Conservation (phyloP, 92 coral and sea anemone genomes). For the Porites rus region DNA sequence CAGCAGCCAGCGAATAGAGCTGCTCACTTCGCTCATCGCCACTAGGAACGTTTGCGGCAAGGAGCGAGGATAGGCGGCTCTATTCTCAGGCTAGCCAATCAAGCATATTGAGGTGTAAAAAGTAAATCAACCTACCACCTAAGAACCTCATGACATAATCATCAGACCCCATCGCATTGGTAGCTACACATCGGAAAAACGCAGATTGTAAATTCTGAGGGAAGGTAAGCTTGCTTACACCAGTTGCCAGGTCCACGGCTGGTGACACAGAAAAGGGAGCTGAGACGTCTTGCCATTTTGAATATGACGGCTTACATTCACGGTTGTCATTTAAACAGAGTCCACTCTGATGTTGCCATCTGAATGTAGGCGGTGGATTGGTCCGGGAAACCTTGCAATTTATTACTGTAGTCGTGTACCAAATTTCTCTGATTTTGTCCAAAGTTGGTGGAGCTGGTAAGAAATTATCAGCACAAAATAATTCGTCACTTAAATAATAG, state of each 20-base stretch:
- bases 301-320: conserved; percentile 5
- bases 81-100: too few species aligned
- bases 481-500: too few species aligned
- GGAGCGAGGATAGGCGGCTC: too few species aligned
- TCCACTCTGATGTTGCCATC: conserved; percentile 17
- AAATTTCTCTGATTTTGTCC: not conserved
- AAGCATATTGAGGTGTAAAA: not conserved
- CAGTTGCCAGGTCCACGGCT: not conserved
- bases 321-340: conserved; percentile 1
- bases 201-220: not conserved
- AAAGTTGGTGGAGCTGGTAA: conserved; percentile 9
- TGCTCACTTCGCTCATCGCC: too few species aligned
- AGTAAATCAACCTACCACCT: conserved; percentile 3
- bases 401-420: not conserved
- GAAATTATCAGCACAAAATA: not conserved
- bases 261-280: not conserved
- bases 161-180: not conserved
- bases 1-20: too few species aligned
- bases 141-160: not conserved
- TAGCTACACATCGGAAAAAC: conserved; percentile 25
- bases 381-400: conserved; percentile 1
- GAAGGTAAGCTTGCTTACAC: not conserved
- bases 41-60: too few species aligned
- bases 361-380: conserved; percentile 32
- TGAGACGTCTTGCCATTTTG: not conserved